phyloP scores from a whole-genome alignment of 2,797 vertebrate genomes.

The Micromesistius poutassou region DNA sequence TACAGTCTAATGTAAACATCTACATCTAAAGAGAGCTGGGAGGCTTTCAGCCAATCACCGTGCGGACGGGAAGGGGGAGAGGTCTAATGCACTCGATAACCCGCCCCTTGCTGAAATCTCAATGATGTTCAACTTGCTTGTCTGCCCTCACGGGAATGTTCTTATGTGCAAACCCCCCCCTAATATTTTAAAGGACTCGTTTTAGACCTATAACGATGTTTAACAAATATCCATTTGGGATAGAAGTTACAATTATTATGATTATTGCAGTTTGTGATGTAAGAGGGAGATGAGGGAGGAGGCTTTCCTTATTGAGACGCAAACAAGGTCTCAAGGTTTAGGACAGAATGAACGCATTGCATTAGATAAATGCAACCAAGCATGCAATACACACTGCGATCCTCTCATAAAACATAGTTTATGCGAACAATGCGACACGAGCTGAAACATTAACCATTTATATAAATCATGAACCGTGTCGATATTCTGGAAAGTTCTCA shows the following conservation, averaged over 20 bases:
- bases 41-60: slow-evolving; percentile 33
- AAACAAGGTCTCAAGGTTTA: slow-evolving; percentile 6
- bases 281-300: slow-evolving; percentile 14
- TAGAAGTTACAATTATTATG: background rate
- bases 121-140: background rate
- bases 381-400: background rate
- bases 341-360: background rate
- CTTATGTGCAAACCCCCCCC: background rate
- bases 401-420: background rate
- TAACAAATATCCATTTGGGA: background rate
- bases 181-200: background rate
- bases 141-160: background rate
- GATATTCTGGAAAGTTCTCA: background rate
- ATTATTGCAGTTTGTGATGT: slow-evolving; percentile 7
- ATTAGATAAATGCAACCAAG: background rate
- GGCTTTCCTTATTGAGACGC: background rate
- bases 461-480: background rate
- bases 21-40: background rate
- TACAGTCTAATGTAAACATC: background rate
- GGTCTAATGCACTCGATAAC: slow-evolving; percentile 51
- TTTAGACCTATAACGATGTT: background rate
- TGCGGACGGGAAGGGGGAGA: slow-evolving; percentile 50
- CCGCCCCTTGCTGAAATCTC: slow-evolving; percentile 24
- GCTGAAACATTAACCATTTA: background rate
- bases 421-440: background rate